Evolutionary conservation across 2,888 invertebrate species (phyloP), one percentile per base, ranked within the genome.

Genomic region (Silvanus unidentatus): DNA sequence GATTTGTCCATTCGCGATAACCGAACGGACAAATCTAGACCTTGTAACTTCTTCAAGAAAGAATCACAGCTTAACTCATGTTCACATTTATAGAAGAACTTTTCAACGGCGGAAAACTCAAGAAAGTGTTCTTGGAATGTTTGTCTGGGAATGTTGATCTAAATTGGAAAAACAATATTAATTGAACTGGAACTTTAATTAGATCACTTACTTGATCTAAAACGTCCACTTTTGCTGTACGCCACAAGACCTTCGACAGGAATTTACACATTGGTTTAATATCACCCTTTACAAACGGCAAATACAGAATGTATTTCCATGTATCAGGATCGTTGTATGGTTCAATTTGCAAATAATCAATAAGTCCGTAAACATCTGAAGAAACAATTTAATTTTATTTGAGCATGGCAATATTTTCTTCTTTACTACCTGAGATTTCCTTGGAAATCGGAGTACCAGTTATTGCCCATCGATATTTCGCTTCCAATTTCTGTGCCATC

Each of bases 21-120:
- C 13, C 15, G 12, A 13, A 37, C 12, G 13, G n/a, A 30, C 11
- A 13, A 4, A 15, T 40, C 29, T 10, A 11, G 16, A 30, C 10
- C 15, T 6, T 12, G n/a, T 5, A 32, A n/a, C 4, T n/a, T 22
- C 36, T n/a, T 16, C 12, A 32, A 15, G 47, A 81, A 79, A 9
- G 71, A 72, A 1, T 58, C 56, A 2, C 73, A 69, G 54, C 78
- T 80, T 10, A 74, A 68, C 11, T 68, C 64, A 57, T 80, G 80
- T 57, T 82, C 79, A 28, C 75, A 73, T n/a, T 77, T 73, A 63
- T 89, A 89, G 62, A 84, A 86, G 54, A 84, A 78, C 47, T 80
- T 78, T 65, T 89, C 88, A 0, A 87, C 76, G 2, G 84, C 81
- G n/a, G 83, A 79, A 60, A 88, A 81, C 32, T 76, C 73, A 35